These are phyloP conservation scores for Apistogramma diplotaenia DNA, from an alignment of 2,113 vertebrate genomes.

Conservation along the genomic window DNA sequence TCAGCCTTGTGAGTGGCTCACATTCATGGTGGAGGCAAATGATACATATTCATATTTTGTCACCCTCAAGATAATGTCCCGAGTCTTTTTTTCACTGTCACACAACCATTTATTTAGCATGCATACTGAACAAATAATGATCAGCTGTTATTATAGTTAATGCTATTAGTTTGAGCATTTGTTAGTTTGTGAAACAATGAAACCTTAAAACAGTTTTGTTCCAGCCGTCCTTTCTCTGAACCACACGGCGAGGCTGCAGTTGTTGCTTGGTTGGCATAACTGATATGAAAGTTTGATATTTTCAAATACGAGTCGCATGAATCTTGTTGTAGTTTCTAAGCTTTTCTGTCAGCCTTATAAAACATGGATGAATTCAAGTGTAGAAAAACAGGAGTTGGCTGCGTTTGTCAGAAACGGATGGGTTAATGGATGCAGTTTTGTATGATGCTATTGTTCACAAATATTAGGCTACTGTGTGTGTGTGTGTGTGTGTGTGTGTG, in stretches of 20 bases:
- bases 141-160: background rate
- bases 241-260: background rate
- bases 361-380: background rate
- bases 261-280: slow-evolving; percentile 3
- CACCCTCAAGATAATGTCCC: too few species aligned
- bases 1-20: background rate
- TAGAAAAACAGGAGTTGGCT: background rate
- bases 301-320: background rate
- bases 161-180: background rate
- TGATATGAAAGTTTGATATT: background rate
- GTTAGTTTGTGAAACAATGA: background rate
- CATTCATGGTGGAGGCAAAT: background rate
- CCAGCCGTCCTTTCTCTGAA: background rate
- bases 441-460: too few species aligned
- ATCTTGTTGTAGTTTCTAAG: too few species aligned
- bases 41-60: background rate
- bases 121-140: background rate
- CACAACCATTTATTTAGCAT: background rate
- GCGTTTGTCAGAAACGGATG: background rate
- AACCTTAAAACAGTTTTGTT: background rate
- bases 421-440: background rate
- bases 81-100: too few species aligned
- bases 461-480: background rate
- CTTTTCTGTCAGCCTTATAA: background rate
- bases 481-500: background rate